Evolutionary conservation across 2,888 invertebrate species (phyloP).

Genomic region (Ophioninae sp.): DNA sequence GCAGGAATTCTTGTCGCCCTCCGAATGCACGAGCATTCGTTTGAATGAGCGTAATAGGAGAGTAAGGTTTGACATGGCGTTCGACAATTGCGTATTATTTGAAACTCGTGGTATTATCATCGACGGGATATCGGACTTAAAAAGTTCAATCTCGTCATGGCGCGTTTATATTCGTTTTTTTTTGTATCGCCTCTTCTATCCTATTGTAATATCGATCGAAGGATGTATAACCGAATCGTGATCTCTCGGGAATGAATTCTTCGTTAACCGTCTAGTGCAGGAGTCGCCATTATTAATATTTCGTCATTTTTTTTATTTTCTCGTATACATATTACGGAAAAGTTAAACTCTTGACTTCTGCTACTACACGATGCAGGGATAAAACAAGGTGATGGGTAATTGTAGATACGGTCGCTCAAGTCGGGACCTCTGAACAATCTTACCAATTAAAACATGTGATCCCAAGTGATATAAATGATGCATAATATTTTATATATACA

Average conservation of each 20-base stretch:
- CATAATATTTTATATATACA: conserved; percentile 29
- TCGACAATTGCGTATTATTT: conserved; percentile 1
- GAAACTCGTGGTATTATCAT: conserved; percentile 15
- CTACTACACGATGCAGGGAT: conserved; percentile 58
- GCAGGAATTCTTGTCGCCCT: too few relatives aligned
- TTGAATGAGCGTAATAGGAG: too few relatives aligned
- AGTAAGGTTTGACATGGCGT: too few relatives aligned
- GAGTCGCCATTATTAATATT: conserved; percentile 41
- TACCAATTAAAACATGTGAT: conserved; percentile 59
- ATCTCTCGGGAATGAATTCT: conserved; percentile 53
- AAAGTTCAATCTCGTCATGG: conserved; percentile 21
- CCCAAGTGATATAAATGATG: conserved; percentile 44
- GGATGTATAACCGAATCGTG: conserved; percentile 43
- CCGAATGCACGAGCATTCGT: too few relatives aligned
- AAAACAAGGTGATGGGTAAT: conserved; percentile 53
- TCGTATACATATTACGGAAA: not conserved
- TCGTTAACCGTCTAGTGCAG: conserved; percentile 60
- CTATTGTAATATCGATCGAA: conserved; percentile 43
- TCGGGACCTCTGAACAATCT: conserved; percentile 36
- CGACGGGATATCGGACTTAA: conserved; percentile 24
- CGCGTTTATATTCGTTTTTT: conserved; percentile 3
- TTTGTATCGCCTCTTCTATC: conserved; percentile 1
- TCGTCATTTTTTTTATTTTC: conserved; percentile 26
- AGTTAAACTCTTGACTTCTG: conserved; percentile 50
- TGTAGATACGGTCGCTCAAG: conserved; percentile 24